Percentiles rank a stretch among this genome's conserved stretches.
Evolutionary conservation across 2,797 vertebrate genomes (phyloP).

Genomic region (Mus caroli): DNA sequence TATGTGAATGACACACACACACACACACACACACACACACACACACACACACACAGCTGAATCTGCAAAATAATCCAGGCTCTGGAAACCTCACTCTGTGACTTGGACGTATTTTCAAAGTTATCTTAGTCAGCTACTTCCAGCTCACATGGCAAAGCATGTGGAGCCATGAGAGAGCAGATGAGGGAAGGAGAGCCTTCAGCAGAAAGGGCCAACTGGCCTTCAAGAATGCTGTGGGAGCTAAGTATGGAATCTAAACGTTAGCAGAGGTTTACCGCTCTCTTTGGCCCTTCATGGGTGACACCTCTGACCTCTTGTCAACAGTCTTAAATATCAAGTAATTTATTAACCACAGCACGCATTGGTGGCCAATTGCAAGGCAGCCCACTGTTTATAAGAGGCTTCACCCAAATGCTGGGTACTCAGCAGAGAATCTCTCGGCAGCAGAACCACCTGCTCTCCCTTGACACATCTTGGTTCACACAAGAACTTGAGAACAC

Average conservation of each 20-base stretch:
- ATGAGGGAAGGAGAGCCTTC: neutral
- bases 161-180: neutral
- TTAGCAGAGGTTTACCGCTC: neutral
- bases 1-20: neutral
- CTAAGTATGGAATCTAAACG: neutral
- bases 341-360: conserved; percentile 27
- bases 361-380: neutral
- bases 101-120: neutral
- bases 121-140: neutral
- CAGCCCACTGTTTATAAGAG: neutral
- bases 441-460: conserved; percentile 49
- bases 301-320: neutral
- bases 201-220: neutral
- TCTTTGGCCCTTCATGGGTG: neutral
- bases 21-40: neutral
- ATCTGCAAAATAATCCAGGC: neutral
- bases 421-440: conserved; percentile 3
- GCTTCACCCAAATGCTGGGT: neutral
- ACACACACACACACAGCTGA: neutral
- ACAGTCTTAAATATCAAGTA: conserved; percentile 4
- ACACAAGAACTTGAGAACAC: conserved; percentile 69
- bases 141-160: neutral
- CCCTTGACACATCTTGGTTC: conserved; percentile 64
- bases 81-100: neutral
- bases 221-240: neutral